Evolutionary conservation across 2,888 invertebrate genomes (phyloP), one percentile per base, ranked within the genome.

Genomic region (Cheilosia variabilis): DNA sequence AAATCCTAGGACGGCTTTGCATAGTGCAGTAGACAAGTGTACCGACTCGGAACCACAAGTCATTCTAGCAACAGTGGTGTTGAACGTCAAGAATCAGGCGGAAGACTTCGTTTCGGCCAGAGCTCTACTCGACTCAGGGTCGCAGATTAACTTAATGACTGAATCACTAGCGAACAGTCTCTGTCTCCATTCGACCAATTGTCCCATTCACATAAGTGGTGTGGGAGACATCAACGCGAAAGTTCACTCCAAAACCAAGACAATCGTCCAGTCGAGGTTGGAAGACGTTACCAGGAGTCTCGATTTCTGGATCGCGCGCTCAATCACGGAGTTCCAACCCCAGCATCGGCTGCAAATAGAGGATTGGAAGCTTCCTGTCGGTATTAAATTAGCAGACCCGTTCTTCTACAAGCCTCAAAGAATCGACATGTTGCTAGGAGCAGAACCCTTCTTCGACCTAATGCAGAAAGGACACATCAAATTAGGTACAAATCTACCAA

Each of bases 151-250:
- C 3, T 3, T 34, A 3, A 34, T 57, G 17, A 57, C 57, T 10
- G 17, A 34, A 10, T 34, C 57, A 17, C 13, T 27, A 2, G 1
- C 2, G 2, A 22, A 22, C 2, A 22, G 22, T 22, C 22, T 22
- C 22, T 22, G 22, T 22, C 22, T 55, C 34, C 19, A 34, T 34
- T 55, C 34, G 3, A 55, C 34, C 19, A 34, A 55, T 17, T 17
- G 55, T 34, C 34, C 55, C 3, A 55, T 55, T 34, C 34, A 34
- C 19, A 55, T 34, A 55, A 55, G 5, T 55, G 55, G 31, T 4
- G 55, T 55, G 34, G 55, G 31, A 55, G 52, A 43, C 15, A 43
- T 43, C 13, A 43, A 43, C 15, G 41, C 41, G 15, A 43, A 43
- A 1, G 2, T 43, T 2, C 15, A 43, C 5, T 43, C 15, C 15